phyloP scores from a whole-genome alignment of 2,797 vertebrate species.

The Characodon lateralis region DNA sequence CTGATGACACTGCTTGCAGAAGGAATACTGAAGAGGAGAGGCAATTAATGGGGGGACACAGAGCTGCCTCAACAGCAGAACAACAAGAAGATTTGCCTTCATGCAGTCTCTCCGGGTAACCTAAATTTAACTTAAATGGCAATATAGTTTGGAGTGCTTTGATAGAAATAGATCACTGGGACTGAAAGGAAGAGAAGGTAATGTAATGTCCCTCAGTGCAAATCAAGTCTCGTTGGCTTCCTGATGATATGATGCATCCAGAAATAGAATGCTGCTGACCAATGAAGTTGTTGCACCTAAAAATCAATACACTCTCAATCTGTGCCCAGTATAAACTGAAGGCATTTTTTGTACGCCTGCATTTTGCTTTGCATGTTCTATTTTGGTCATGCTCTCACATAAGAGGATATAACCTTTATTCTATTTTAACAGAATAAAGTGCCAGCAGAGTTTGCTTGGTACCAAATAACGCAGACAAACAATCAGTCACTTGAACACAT shows the following conservation, averaged over 20 bases:
- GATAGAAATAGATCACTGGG: slow-evolving; percentile 65
- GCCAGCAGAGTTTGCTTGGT: slow-evolving; percentile 22
- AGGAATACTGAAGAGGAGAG: slow-evolving; percentile 53
- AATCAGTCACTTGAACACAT: slow-evolving; percentile 9
- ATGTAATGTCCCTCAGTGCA: slow-evolving; percentile 66
- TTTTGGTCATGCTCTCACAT: slow-evolving; percentile 25
- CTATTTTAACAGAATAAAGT: slow-evolving; percentile 11
- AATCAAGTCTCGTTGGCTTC: slow-evolving; percentile 72
- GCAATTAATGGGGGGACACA: slow-evolving; percentile 59
- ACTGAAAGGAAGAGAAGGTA: slow-evolving; percentile 51
- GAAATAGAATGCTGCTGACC: slow-evolving; percentile 83
- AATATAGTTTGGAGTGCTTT: slow-evolving; percentile 35
- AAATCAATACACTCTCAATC: slow-evolving; percentile 74
- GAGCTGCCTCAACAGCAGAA: slow-evolving; percentile 53
- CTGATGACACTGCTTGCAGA: slow-evolving; percentile 49
- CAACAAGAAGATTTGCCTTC: slow-evolving; percentile 32
- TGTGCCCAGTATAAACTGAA: slow-evolving; percentile 47
- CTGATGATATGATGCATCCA: slow-evolving; percentile 66
- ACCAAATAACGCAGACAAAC: slow-evolving; percentile 19
- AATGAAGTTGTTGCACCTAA: slow-evolving; percentile 75
- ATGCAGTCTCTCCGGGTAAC: slow-evolving; percentile 29
- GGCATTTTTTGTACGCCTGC: slow-evolving; percentile 64
- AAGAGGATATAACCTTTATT: neutral
- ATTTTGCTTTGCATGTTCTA: slow-evolving; percentile 64
- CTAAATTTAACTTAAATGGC: slow-evolving; percentile 64